Base-by-base conservation (phyloP, 2,113 vertebrate genomes). In the Capricornis sumatraensis region DNA sequence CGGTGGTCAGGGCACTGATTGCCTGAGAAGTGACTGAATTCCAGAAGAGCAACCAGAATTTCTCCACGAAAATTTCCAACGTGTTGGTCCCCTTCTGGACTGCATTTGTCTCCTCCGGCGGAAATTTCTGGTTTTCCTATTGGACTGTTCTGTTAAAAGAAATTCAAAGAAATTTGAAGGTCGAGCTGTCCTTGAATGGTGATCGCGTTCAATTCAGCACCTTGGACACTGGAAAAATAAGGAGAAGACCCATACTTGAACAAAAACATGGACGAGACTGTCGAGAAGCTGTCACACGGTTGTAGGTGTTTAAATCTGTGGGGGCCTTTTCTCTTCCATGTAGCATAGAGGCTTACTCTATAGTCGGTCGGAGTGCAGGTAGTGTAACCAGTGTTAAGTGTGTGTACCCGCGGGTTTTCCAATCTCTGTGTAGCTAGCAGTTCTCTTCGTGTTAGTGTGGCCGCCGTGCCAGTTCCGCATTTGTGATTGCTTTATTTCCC, bases 401-500 rank as follows among this genome's bases (percentile, higher is more conserved):
- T 98, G 94, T 98, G 93, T 98, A 95, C 97, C 96, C 87, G 74
- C 97, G 98, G 99, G 98, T 98, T 99, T 99, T 99, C 99, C 98
- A 99, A 98, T 99, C 98, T 99, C 98, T 99, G 99, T 99, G 98
- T 99, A 98, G 98, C 98, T 99, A 99, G 99, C 98, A 98, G 98
- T 99, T 99, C 99, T 99, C 99, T 99, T 99, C 98, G 98, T 99
- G 99, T 99, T 99, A 98, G 99, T 99, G 99, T 99, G 99, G 99
- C 99, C 99, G 99, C 99, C 99, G 99, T 99, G 99, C 99, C 99
- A 99, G 99, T 99, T 99, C 99, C 99, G 99, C 99, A 97, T 99
- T 99, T 99, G 99, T 99, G 99, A 99, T 99, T 99, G 99, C 99
- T 99, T 99, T 99, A 99, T 99, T 99, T 99, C 99, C 99, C 99